Percentiles rank a stretch among this genome's conserved stretches.
These are phyloP conservation scores for Callyntrura guangdongensis DNA, from an alignment of 2,888 invertebrate genomes.

Conservation along the genomic window DNA sequence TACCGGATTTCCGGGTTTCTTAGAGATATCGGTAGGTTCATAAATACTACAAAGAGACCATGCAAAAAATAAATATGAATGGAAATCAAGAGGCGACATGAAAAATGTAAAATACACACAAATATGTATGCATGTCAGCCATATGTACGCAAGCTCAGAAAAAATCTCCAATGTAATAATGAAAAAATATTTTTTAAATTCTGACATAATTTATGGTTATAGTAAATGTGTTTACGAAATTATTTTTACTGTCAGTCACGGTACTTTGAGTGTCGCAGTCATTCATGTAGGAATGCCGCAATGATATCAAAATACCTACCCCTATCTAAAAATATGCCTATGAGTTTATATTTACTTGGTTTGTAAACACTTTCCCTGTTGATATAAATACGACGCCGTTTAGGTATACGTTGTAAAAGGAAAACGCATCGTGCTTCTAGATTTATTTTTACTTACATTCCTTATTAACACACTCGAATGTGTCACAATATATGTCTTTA, in stretches of 20 bases:
- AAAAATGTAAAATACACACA: no score
- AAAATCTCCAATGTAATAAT: background rate
- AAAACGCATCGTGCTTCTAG: background rate
- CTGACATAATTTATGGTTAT: conserved; percentile 58
- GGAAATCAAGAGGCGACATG: no score
- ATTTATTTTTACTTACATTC: background rate
- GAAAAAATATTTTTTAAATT: background rate
- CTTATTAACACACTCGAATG: background rate
- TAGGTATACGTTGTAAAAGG: background rate
- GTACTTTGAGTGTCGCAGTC: conserved; percentile 69
- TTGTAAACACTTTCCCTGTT: conserved; percentile 69
- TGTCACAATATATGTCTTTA: background rate
- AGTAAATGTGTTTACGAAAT: conserved; percentile 63
- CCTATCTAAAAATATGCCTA: conserved; percentile 61
- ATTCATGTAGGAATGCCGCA: conserved; percentile 59
- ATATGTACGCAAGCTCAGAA: background rate
- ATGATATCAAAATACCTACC: conserved; percentile 50
- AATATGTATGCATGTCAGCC: background rate
- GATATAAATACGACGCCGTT: conserved; percentile 35
- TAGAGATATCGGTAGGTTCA: no score
- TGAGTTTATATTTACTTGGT: conserved; percentile 67
- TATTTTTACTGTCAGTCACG: conserved; percentile 70
- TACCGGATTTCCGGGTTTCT: no score
- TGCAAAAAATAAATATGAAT: no score
- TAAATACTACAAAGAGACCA: no score